Evolutionary conservation across 2,797 vertebrate species (phyloP).

Genomic region (Characodon lateralis): DNA sequence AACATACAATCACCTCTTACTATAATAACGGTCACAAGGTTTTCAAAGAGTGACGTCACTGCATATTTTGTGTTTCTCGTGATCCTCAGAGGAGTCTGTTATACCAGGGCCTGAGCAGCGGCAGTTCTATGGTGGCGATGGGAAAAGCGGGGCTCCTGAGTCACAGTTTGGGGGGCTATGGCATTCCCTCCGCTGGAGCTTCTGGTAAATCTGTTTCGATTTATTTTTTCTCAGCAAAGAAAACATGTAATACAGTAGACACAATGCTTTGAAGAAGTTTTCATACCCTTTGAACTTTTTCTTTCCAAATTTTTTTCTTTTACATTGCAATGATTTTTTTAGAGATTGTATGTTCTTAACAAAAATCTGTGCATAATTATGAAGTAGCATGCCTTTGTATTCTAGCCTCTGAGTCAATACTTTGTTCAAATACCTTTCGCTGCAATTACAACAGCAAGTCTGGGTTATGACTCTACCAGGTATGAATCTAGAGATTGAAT

Average conservation of each 20-base stretch:
- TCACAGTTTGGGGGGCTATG: slow-evolving; percentile 79
- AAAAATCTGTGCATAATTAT: neutral
- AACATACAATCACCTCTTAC: neutral
- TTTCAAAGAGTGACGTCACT: neutral
- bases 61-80: slow-evolving; percentile 3
- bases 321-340: neutral
- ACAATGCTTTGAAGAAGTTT: neutral
- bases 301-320: neutral
- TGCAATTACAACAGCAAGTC: too few species aligned
- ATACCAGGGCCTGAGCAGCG: slow-evolving; percentile 84
- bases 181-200: slow-evolving; percentile 75
- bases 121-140: slow-evolving; percentile 80
- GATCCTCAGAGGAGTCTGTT: slow-evolving; percentile 81
- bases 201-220: slow-evolving; percentile 74
- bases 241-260: neutral
- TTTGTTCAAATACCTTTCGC: neutral
- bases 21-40: neutral
- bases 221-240: neutral
- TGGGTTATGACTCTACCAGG: too few species aligned
- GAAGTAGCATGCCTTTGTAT: neutral
- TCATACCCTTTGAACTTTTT: neutral
- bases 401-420: neutral
- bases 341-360: neutral
- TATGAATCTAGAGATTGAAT: too few species aligned
- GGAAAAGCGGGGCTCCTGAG: slow-evolving; percentile 78